Evolutionary conservation across 2,113 vertebrate genomes (phyloP), one percentile per base, ranked within the genome.

Genomic region (Hippocampus barbouri): DNA sequence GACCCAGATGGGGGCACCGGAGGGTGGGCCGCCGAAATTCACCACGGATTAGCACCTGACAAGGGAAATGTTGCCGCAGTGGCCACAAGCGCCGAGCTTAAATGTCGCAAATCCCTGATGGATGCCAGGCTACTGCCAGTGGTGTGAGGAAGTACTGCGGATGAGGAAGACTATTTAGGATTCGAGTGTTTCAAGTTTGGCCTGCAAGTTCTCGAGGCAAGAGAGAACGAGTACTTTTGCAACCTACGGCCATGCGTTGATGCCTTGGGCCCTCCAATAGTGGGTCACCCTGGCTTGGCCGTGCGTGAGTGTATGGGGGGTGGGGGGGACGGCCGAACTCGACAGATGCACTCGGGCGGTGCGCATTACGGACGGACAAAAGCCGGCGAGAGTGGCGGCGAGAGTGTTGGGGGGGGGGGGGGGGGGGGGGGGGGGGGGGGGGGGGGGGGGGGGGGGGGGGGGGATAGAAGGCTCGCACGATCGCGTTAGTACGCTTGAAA

Each of bases 11-110:
- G 3, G 75, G 66, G 54, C 64, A 12, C 1, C 15, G 15, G 16
- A 0, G 49, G 49, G 49, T 6, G 49, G 5, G 49, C 45, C 1
- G 4, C 67, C 77, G 69, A 72, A 76, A 77, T 83, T 89, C 86
- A 87, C 78, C 54, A 45, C 27, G 56, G 86, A 90, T 90, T 91
- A 86, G 40, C 49, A 68, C 66, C 56, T 6, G 45, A 87, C 84
- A 84, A 88, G 81, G 71, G 77, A 79, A 79, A 82, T 70, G 74
- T 66, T 84, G 76, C 86, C 72, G 80, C 73, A 78, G 79, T 21
- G 79, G 72, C 76, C 71, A 75, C 77, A 54, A 73, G 62, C 69
- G 78, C 49, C 79, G 59, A 21, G 18, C n/a, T 14, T 25, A 16
- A 41, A 71, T 60, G 65, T 59, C 69, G 57, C 40, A 71, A 61